Percentiles rank a stretch among this genome's conserved stretches.
Evolutionary conservation across 2,888 invertebrate genomes (phyloP).

Genomic region (Drosophila eohydei): DNA sequence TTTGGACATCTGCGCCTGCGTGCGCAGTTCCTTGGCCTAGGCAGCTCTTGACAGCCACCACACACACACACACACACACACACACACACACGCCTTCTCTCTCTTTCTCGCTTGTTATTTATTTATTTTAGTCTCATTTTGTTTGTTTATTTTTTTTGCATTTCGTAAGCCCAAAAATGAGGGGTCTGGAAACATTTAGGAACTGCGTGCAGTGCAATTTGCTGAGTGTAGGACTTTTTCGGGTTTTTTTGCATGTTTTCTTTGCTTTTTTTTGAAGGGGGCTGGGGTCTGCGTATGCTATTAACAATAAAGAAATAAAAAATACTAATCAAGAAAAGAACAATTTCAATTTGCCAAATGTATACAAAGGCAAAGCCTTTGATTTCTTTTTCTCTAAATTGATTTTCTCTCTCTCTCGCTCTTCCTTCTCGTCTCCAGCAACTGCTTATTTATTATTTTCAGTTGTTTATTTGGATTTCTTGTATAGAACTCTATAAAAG

Average conservation of each 20-base stretch:
- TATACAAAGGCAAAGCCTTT: slow-evolving; percentile 21
- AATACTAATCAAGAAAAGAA: slow-evolving; percentile 20
- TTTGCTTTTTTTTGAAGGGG: background rate
- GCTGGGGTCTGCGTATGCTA: slow-evolving; percentile 19
- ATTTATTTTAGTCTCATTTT: slow-evolving; percentile 16
- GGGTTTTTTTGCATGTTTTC: slow-evolving; percentile 7
- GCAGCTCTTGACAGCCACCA: slow-evolving; percentile 15
- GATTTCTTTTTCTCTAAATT: slow-evolving; percentile 50
- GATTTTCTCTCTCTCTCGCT: slow-evolving; percentile 45
- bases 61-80: background rate
- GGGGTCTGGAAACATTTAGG: slow-evolving; percentile 20
- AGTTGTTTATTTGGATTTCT: slow-evolving; percentile 22
- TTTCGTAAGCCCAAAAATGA: slow-evolving; percentile 49
- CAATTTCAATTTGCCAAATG: slow-evolving; percentile 46
- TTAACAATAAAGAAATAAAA: slow-evolving; percentile 27
- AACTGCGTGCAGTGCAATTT: slow-evolving; percentile 18
- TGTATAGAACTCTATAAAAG: background rate
- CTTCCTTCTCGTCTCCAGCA: slow-evolving; percentile 1
- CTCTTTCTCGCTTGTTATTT: slow-evolving; percentile 12
- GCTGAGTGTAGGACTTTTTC: slow-evolving; percentile 28
- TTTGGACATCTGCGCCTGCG: slow-evolving; percentile 51
- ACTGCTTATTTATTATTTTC: slow-evolving; percentile 33
- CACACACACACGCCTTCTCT: background rate
- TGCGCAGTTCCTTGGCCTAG: slow-evolving; percentile 50
- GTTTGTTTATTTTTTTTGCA: slow-evolving; percentile 43